Evolutionary conservation across 2,113 vertebrate species (phyloP), one percentile per base, ranked within the genome.

Genomic region (Tenrec ecaudatus): DNA sequence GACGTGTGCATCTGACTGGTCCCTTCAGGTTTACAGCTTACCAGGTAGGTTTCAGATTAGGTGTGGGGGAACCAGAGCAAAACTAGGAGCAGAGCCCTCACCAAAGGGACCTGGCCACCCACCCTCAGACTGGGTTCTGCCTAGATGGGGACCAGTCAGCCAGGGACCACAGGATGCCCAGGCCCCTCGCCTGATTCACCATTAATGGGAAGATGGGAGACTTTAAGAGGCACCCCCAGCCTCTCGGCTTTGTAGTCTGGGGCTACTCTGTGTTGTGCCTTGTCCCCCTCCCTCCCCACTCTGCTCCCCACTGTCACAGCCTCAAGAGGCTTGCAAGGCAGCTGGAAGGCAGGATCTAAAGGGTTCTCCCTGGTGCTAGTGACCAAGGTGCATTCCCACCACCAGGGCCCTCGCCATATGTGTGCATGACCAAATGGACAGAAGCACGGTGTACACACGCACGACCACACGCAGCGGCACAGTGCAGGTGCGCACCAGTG

Each of bases 401-500:
- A 19, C 60, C n/a, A 47, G 69, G 17, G 33, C 29, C 57, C 5
- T 47, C 27, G 36, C 22, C 64, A 25, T 57, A 64, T 38, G 66
- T 5, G 64, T 6, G 4, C 7, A 4, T 19, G 19, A 80, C 29
- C 78, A 23, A 76, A 58, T 33, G n/a, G 88, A 86, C 22, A 73
- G n/a, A 69, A 7, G 29, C 36, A 38, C 2, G 23, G 43, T 6
- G 29, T 19, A 10, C 16, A 33, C 47, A 19, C 1, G 36, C 43
- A 58, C 25, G 23, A 64, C 47, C 90, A 83, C 17, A 33, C 0
- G 3, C 14, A 23, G 19, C 0, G 2, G 14, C 31, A 43, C 25
- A 8, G 29, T 4, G 17, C 23, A 29, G 19, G 31, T 3, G 4
- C 0, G 3, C 14, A 9, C 4, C 7, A 1, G 6, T 53, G 60